Base-by-base conservation (phyloP, 1,140 invertebrate species). In the Drosophila bipectinata region DNA sequence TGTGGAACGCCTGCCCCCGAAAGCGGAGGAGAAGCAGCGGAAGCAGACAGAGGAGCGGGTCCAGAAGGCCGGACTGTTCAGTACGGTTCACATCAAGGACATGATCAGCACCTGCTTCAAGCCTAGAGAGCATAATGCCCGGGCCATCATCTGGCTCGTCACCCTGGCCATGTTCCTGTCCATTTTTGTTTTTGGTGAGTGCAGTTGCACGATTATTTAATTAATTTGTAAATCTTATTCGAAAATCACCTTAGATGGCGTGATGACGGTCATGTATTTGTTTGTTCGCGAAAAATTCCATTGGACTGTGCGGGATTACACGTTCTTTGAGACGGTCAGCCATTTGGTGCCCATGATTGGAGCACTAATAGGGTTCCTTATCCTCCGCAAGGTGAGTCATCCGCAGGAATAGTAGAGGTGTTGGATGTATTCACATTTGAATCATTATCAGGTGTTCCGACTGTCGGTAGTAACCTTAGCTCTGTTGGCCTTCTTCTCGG, bases 231-330 rank as follows among this genome's bases (percentile, higher is more conserved):
- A 12, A 37, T 12, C 9, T 64, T 48, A 75, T 56, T 15, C 10
- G 34, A 37, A n/a, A n/a, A 48, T 10, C 2, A 0, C 9, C 14
- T 39, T 21, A 88, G 90, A 91, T 72, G 90, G 90, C 48, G 90
- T 91, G 30, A 91, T 92, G 53, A 87, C 92, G 9, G 91, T 96
- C 9, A 93, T 93, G 59, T 96, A 94, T 82, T 72, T 95, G 58
- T 96, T 95, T 77, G 90, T 93, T 6, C 94, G 94, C 56, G 93
- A 94, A 32, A 94, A 94, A 82, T 93, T 96, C 15, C 92, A 94
- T 21, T 96, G 95, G 95, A 92, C 93, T 18, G 92, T 95, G 54
- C 81, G 93, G 41, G 92, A 95, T 39, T 96, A 93, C 64, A 94
- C 93, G 0, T 91, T 93, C 54, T 95, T 92, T 74, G 93, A 92